Evolutionary conservation across 2,888 invertebrate genomes (phyloP), one percentile per base, ranked within the genome.

Genomic region (Ganaspis brasiliensis): DNA sequence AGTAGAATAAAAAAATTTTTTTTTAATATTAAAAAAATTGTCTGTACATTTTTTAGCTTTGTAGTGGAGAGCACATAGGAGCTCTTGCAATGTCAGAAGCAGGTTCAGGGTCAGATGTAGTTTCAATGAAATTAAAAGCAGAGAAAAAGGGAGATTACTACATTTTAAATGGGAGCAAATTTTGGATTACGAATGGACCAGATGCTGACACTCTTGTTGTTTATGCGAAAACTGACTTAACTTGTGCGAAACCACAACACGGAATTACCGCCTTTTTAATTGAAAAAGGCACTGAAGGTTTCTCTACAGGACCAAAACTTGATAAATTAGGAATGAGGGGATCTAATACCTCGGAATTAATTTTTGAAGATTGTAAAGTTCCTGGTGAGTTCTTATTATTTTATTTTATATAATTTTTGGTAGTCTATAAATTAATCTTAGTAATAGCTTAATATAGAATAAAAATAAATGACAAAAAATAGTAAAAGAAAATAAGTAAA

Each of bases 111-210:
- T 98, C 98, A 2, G 99, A 99, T 92, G 99, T 99, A 1, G 97
- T 98, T 0, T 98, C 99, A 0, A 99, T 99, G 99, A 98, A 96
- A 90, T 91, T 97, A 19, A 94, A 93, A 70, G 99, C 99, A 0
- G 97, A 97, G 79, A 97, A 96, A 87, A 95, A 96, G 85, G 97
- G 96, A 0, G 98, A 98, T 88, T 94, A 97, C 90, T 99, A 98
- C 89, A 91, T 99, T 0, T 92, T 99, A 1, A 99, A 99, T 91
- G 99, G 99, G 4, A 97, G 94, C 86, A 99, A 99, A 92, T 99
- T 99, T 92, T 99, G 99, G 99, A 99, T 99, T 79, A 99, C 99
- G 0, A 99, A 99, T 91, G 99, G 97, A 6, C 96, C 98, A 0
- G 97, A 98, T 92, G 99, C 99, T 26, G 98, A 99, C 90, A 96